Conservation (phyloP, 2,888 invertebrate species). For the Heliconius ethilla region DNA sequence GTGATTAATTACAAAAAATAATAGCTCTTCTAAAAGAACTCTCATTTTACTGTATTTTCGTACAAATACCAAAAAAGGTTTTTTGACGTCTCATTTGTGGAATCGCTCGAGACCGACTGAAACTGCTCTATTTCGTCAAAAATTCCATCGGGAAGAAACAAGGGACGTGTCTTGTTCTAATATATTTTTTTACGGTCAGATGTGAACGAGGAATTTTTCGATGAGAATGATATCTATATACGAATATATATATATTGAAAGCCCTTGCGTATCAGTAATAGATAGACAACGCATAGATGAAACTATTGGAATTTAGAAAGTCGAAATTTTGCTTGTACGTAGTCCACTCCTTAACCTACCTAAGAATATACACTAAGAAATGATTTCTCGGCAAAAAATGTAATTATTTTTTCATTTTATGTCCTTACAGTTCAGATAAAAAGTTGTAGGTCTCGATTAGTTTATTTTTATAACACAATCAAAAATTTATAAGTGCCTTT, state of each 20-base stretch:
- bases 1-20: not conserved
- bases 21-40: not conserved
- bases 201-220: not conserved
- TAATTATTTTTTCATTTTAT: no score
- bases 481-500: no score
- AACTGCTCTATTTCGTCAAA: constrained; percentile 14
- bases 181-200: constrained; percentile 3
- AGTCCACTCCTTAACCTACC: no score
- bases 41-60: constrained; percentile 10
- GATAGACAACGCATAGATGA: no score
- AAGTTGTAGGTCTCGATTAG: no score
- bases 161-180: not conserved
- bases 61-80: not conserved
- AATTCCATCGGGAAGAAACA: constrained; percentile 9
- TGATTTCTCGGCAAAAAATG: no score
- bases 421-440: no score
- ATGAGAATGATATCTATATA: constrained; percentile 9
- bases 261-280: no score
- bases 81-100: constrained; percentile 26
- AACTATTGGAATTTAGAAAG: no score
- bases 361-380: no score
- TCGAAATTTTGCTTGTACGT: no score
- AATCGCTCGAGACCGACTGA: constrained; percentile 23
- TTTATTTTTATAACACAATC: no score
- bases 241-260: not conserved